These are phyloP conservation scores for Parazoanthus darwini DNA, from an alignment of 92 coral and sea anemone species.

Conservation along the genomic window DNA sequence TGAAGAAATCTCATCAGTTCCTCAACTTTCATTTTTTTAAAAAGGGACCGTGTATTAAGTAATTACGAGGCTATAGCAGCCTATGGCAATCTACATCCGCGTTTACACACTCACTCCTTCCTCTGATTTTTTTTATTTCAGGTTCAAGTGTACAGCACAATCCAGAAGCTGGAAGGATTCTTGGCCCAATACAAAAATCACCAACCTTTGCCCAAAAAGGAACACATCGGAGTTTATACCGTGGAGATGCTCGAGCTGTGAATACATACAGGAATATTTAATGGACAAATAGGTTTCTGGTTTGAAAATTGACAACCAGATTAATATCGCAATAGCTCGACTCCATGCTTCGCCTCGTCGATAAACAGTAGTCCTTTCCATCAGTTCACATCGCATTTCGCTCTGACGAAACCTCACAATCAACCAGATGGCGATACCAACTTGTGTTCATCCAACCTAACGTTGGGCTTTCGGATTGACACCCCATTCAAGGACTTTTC, in stretches of 20 bases:
- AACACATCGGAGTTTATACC: conserved; percentile 61
- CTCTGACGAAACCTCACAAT: too few relatives aligned
- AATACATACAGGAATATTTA: conserved; percentile 2
- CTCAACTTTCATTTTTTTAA: too few relatives aligned
- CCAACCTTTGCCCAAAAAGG: conserved; percentile 70
- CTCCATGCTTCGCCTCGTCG: too few relatives aligned
- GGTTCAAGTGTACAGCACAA: conserved; percentile 61
- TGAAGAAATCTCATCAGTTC: background rate
- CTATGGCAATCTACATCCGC: background rate
- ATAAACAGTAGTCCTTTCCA: too few relatives aligned
- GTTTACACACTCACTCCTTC: background rate
- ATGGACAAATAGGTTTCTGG: background rate
- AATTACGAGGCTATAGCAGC: background rate
- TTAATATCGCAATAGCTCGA: too few relatives aligned
- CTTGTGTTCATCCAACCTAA: too few relatives aligned
- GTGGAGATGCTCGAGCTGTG: conserved; percentile 80
- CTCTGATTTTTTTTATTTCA: conserved; percentile 14
- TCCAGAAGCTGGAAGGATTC: conserved; percentile 74
- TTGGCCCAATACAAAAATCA: conserved; percentile 64
- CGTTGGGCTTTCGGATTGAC: too few relatives aligned
- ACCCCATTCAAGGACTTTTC: too few relatives aligned
- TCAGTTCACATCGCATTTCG: too few relatives aligned
- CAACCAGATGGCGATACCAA: too few relatives aligned
- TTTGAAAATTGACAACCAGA: too few relatives aligned
- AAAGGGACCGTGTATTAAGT: background rate